Conservation (phyloP, 2,888 invertebrate species). For the Antitype chi region DNA sequence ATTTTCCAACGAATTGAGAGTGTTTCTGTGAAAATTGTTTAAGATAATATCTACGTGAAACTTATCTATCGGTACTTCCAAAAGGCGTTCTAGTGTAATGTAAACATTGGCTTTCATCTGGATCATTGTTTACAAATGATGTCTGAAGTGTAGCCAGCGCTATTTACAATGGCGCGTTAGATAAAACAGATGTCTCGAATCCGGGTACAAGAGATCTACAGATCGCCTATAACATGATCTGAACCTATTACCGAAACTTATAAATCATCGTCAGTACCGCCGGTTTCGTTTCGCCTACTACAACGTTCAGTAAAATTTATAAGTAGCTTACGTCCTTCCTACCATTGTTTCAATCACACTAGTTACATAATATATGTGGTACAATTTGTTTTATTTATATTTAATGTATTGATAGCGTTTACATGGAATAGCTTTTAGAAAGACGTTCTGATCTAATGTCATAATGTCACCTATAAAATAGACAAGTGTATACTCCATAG, state of each 20-base stretch:
- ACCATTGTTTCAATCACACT: slow-evolving; percentile 40
- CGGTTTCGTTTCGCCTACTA: slow-evolving; percentile 51
- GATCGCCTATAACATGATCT: slow-evolving; percentile 61
- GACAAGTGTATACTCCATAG: no score
- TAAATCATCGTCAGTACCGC: slow-evolving; percentile 50
- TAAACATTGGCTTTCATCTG: slow-evolving; percentile 83
- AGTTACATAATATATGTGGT: slow-evolving; percentile 27
- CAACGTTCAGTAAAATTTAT: slow-evolving; percentile 52
- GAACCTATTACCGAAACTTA: slow-evolving; percentile 43
- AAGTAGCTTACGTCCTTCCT: slow-evolving; percentile 40
- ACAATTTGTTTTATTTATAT: slow-evolving; percentile 49
- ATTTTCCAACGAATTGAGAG: slow-evolving; percentile 56
- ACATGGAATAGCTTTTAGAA: slow-evolving; percentile 40
- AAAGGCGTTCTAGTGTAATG: slow-evolving; percentile 73
- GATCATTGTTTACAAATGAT: slow-evolving; percentile 80
- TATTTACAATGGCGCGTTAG: slow-evolving; percentile 80
- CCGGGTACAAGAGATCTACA: slow-evolving; percentile 68
- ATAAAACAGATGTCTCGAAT: slow-evolving; percentile 82
- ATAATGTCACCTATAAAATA: slow-evolving; percentile 39
- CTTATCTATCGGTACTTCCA: slow-evolving; percentile 63
- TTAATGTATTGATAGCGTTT: slow-evolving; percentile 31
- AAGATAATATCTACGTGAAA: slow-evolving; percentile 63
- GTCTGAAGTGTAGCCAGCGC: slow-evolving; percentile 73
- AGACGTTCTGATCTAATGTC: slow-evolving; percentile 41
- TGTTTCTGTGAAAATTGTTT: slow-evolving; percentile 58